These are phyloP conservation scores for Neoniphon sammara DNA, from an alignment of 2,797 vertebrate species.

Conservation along the genomic window DNA sequence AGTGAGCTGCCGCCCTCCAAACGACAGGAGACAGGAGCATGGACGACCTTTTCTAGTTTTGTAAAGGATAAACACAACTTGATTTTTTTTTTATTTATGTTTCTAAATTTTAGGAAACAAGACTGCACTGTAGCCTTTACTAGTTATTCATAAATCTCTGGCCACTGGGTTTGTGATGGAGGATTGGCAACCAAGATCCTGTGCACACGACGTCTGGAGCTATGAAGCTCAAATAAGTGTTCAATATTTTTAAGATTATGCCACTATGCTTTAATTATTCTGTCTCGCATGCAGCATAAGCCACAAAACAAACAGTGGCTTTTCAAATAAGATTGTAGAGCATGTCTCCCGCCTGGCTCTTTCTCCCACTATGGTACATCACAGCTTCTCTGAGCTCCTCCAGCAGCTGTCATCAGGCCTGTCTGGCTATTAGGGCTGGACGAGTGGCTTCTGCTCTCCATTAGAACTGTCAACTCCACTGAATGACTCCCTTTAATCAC, in stretches of 20 bases:
- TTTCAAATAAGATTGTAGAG: constrained; percentile 38
- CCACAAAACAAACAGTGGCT: constrained; percentile 40
- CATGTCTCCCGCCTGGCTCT: constrained; percentile 32
- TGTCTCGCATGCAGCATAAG: constrained; percentile 5
- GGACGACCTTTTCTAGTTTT: too few species aligned
- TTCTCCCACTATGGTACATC: constrained; percentile 23
- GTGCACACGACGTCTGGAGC: background rate
- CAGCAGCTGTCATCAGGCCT: constrained; percentile 55
- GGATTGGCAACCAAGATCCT: too few species aligned
- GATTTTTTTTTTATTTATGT: too few species aligned
- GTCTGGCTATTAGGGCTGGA: constrained; percentile 64
- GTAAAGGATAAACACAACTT: too few species aligned
- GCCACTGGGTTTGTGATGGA: too few species aligned
- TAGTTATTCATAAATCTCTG: too few species aligned
- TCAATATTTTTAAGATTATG: background rate
- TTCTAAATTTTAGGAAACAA: too few species aligned
- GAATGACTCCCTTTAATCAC: constrained; percentile 78
- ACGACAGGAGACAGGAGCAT: too few species aligned
- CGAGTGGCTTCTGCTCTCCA: constrained; percentile 70
- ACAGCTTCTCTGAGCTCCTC: constrained; percentile 52
- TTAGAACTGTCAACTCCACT: constrained; percentile 76
- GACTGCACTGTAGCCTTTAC: too few species aligned
- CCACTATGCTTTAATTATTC: background rate
- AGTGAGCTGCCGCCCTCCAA: too few species aligned
- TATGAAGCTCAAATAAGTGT: background rate